phyloP scores from a whole-genome alignment of 2,888 invertebrate species.

The Priocnemis perturbator region DNA sequence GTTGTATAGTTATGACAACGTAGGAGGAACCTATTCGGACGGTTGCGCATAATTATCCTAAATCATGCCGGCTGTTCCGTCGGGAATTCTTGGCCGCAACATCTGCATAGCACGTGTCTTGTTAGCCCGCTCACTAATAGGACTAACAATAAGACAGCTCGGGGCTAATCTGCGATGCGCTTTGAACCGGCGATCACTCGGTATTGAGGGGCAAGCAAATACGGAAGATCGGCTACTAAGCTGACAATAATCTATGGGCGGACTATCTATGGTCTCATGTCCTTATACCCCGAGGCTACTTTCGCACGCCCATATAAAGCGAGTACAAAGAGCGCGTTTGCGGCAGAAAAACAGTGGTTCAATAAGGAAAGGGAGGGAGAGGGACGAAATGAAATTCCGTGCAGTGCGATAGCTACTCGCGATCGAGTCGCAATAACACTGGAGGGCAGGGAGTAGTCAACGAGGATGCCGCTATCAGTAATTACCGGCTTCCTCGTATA shows the following conservation, averaged over 20 bases:
- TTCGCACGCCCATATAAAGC: too few species aligned
- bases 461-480: conserved; percentile 43
- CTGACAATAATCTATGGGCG: too few species aligned
- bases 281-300: too few species aligned
- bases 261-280: too few species aligned
- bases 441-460: conserved; percentile 47
- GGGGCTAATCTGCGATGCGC: too few species aligned
- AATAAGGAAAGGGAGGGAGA: too few species aligned
- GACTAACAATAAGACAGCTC: conserved; percentile 16
- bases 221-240: too few species aligned
- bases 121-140: conserved; percentile 41
- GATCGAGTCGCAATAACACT: conserved; percentile 19
- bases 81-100: conserved; percentile 54
- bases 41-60: conserved; percentile 66
- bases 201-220: too few species aligned
- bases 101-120: conserved; percentile 65
- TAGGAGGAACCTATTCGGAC: conserved; percentile 41
- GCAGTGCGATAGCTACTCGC: conserved; percentile 11
- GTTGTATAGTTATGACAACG: conserved; percentile 44
- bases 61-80: conserved; percentile 57
- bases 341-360: too few species aligned
- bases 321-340: too few species aligned
- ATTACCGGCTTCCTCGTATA: conserved; percentile 33
- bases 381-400: too few species aligned
- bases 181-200: too few species aligned